These are phyloP conservation scores for Ophthalmolycus amberensis DNA, from an alignment of 2,113 vertebrate genomes.

Conservation along the genomic window DNA sequence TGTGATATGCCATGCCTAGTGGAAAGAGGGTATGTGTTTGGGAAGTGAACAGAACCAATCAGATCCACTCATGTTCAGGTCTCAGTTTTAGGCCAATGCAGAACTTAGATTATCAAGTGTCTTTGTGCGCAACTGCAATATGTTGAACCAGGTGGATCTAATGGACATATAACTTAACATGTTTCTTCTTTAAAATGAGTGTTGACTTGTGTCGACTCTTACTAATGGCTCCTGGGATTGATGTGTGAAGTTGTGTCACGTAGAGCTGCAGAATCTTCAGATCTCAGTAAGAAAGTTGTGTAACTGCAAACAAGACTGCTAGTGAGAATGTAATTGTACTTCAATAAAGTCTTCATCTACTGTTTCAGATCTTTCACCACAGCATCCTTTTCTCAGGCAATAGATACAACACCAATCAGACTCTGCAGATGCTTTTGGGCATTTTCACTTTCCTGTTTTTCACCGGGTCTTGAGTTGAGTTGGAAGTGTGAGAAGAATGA, in stretches of 20 bases:
- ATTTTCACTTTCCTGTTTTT: slow-evolving; percentile 31
- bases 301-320: not conserved
- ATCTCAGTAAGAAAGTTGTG: not conserved
- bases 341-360: not conserved
- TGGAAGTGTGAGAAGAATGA: slow-evolving; percentile 33
- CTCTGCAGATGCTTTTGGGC: slow-evolving; percentile 10
- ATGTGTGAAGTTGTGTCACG: not conserved
- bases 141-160: not conserved
- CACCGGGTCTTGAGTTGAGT: not conserved
- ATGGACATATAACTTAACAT: not conserved
- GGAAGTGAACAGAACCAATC: not conserved
- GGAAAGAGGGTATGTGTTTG: no score
- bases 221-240: not conserved
- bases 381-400: slow-evolving; percentile 13
- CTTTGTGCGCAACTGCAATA: no score
- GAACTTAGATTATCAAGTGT: not conserved
- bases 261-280: not conserved
- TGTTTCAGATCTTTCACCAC: slow-evolving; percentile 6
- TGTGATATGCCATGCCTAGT: no score
- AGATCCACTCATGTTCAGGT: not conserved
- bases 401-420: slow-evolving; percentile 41
- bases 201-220: not conserved
- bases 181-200: not conserved
- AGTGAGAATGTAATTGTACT: not conserved
- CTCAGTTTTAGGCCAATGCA: not conserved